Base-by-base conservation (phyloP, 1,140 invertebrate species). In the Brachionus rotundiformis region DNA sequence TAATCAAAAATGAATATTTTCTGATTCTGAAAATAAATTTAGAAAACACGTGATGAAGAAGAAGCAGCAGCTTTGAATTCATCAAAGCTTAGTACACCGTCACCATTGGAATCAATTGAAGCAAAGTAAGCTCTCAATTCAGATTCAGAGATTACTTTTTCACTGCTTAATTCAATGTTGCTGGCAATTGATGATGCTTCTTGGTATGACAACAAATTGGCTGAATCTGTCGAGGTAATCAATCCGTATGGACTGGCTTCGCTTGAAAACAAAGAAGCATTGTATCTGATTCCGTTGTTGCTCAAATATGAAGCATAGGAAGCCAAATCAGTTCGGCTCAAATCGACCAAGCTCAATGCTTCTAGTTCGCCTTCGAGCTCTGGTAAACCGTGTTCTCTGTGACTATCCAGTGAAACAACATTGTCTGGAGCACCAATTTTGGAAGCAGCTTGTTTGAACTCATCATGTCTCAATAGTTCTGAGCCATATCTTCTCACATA, bases 81-180 rank as follows among this genome's bases (percentile, higher is more conserved):
- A 25, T 73, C 68, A 44, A 10, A 73, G n/a, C 36, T 44, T 5
- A 73, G 27, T 44, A 44, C 39, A 27, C 68, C 68, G 27, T 73
- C 68, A 41, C 68, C 68, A 44, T 73, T 73, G 2, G 68, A 25
- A 27, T 73, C 68, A 44, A 73, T 73, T 44, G 68, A 73, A 44
- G 33, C 39, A 73, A 73, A 73, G 25, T 73, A 73, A 44, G 68
- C 11, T 73, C 39, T 73, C 68, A 73, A 73, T 73, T 73, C 68
- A 11, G 8, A n/a, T 23, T 73, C 68, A 44, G 68, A 13, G 19
- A 44, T 73, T 47, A 27, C 5, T 44, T 73, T 73, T 44, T 73
- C 68, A 13, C 16, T 44, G 29, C 68, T 44, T n/a, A 41, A 39
- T 10, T 73, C 41, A 1, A 73, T 27, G 23, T 73, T 73, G 68